A percentile compares a stretch with the other conserved stretches of the same genome.
phyloP scores from a whole-genome alignment of 2,113 vertebrate genomes.

The Tetrao urogallus region DNA sequence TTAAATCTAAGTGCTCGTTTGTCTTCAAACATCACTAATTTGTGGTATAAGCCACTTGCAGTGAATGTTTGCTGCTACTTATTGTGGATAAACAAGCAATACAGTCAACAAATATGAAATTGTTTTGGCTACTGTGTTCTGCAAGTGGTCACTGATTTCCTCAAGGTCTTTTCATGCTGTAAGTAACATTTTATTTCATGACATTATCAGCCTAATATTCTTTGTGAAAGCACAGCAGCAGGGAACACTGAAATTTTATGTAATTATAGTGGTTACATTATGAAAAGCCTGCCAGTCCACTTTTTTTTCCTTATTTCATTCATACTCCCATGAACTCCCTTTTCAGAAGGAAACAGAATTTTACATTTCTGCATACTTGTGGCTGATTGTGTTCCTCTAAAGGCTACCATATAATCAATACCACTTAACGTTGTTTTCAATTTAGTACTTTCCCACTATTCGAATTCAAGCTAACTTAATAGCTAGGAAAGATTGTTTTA shows the following conservation, averaged over 20 bases:
- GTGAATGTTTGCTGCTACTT: neutral
- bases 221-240: neutral
- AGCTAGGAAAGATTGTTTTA: neutral
- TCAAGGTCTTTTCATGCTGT: neutral
- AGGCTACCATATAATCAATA: neutral
- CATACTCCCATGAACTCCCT: neutral
- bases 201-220: neutral
- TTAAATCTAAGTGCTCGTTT: neutral
- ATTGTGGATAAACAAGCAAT: neutral
- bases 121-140: neutral
- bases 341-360: neutral
- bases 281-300: neutral
- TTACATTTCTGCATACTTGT: neutral
- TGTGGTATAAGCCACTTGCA: neutral
- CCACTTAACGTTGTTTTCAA: neutral
- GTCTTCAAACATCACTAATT: neutral
- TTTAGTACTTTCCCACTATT: neutral
- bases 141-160: neutral
- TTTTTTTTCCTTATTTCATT: neutral
- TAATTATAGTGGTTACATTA: neutral
- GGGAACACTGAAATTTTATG: neutral
- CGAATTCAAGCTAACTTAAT: neutral
- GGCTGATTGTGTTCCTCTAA: neutral
- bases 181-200: neutral
- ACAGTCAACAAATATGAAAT: neutral